phyloP scores from a whole-genome alignment of 2,888 invertebrate genomes.

The Philhelius pedissequus region DNA sequence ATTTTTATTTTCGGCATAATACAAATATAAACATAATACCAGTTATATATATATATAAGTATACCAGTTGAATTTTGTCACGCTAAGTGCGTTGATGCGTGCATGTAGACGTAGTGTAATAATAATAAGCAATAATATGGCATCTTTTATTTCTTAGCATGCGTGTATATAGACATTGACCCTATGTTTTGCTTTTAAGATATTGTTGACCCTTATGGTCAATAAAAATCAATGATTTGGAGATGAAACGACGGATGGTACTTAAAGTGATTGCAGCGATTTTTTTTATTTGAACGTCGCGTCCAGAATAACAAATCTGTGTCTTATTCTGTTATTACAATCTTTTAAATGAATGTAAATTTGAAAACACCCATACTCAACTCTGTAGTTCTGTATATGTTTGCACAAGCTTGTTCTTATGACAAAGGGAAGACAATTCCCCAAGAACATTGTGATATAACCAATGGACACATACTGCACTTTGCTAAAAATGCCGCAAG shows the following conservation, averaged over 20 bases:
- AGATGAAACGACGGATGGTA: slow-evolving; percentile 31
- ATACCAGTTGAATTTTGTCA: slow-evolving; percentile 53
- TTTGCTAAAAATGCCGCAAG: no score
- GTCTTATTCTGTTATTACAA: no score
- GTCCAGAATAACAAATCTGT: no score
- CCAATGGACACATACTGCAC: no score
- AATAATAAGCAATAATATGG: neutral
- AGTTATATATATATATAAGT: neutral
- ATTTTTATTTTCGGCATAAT: slow-evolving; percentile 15
- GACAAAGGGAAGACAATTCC: no score
- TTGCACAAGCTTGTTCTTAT: no score
- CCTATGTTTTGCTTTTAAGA: slow-evolving; percentile 22
- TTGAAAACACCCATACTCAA: no score
- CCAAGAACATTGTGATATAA: no score
- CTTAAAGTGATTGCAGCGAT: slow-evolving; percentile 45
- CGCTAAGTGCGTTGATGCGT: slow-evolving; percentile 64
- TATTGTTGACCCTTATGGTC: slow-evolving; percentile 56
- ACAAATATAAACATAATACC: no score
- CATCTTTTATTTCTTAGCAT: slow-evolving; percentile 34
- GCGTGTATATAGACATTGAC: slow-evolving; percentile 49
- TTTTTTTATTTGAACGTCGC: neutral
- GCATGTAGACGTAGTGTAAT: neutral
- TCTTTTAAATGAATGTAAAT: no score
- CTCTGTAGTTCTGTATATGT: no score
- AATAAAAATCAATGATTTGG: slow-evolving; percentile 66